Percentiles rank a stretch among this genome's conserved stretches.
Conservation (phyloP, 2,797 vertebrate genomes). For the Trachurus trachurus region DNA sequence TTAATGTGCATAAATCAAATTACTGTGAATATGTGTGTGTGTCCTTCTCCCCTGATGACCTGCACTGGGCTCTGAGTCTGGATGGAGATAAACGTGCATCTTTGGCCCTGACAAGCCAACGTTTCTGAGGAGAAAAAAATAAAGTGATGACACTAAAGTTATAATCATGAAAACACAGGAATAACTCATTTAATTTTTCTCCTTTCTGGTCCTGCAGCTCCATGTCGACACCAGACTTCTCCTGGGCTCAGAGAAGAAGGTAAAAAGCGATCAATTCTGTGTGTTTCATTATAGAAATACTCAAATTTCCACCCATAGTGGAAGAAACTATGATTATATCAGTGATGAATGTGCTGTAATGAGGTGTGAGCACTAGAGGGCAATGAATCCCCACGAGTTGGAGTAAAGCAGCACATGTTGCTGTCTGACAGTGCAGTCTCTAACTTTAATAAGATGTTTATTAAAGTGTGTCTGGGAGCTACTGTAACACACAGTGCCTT, state of each 20-base stretch:
- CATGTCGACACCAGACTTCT: accelerated
- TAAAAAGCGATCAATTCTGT: background rate
- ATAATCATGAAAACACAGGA: accelerated
- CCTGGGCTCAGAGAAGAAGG: background rate
- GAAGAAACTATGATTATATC: too few relatives aligned
- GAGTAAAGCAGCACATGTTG: background rate
- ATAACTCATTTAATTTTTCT: background rate
- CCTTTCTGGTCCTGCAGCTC: background rate
- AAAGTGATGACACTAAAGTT: accelerated
- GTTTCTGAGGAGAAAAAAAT: slow-evolving; percentile 79
- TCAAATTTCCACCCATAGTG: too few relatives aligned
- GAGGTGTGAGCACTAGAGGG: background rate
- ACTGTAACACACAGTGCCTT: too few relatives aligned
- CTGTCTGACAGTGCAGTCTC: too few relatives aligned
- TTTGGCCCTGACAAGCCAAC: slow-evolving; percentile 83
- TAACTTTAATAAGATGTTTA: too few relatives aligned
- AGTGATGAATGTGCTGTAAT: background rate
- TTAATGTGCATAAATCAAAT: too few relatives aligned
- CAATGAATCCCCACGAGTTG: background rate
- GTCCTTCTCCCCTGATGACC: slow-evolving; percentile 78
- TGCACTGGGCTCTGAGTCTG: slow-evolving; percentile 84
- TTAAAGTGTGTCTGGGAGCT: too few relatives aligned
- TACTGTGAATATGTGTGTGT: too few relatives aligned
- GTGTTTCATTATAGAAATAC: too few relatives aligned
- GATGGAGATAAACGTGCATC: slow-evolving; percentile 74